Base-by-base conservation (phyloP, 2,797 vertebrate species). In the Anniella stebbinsi region DNA sequence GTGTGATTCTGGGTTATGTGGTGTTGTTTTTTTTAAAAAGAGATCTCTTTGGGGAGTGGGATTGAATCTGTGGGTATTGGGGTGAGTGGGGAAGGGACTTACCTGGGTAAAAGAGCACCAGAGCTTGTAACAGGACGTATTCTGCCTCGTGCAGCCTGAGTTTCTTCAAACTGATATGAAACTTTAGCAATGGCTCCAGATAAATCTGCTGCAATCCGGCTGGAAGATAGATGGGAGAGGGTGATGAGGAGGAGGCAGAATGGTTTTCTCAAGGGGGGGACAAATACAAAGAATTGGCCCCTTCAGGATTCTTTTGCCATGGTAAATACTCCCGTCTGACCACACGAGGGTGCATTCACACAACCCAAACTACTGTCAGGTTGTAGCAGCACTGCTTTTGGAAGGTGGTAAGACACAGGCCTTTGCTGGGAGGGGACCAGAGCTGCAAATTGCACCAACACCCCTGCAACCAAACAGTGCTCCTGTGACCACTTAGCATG, bases 151-250 rank as follows among this genome's bases (percentile, higher is more conserved):
- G 97, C 60, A 98, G 97, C 57, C 83, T 93, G 54, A 98, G 95
- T 57, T 94, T 96, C 80, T 93, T 95, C 77, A 98, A 95, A 0
- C 96, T 96, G 93, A 95, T 93, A 70, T 98, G 98, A 91, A 98
- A 98, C 80, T 93, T 97, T 80, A 98, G 94, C 82, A 98, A 54
- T 0, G 97, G 95, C 84, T 98, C 98, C 94, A 98, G 75, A 38
- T 98, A 97, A 15, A 98, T 95, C 21, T 94, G 95, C 96, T 98
- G 98, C 93, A 99, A 98, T 0, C 98, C 98, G 1, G 91, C 98
- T 98, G 94, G 0, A 13, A 75, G 33, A 63, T n/a, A 83, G 0
- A n/a, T n/a, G n/a, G n/a, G n/a, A 36, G 0, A 0, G 18, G 41
- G 0, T 45, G 45, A 3, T 4, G 60, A 21, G 60, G 18, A 1